Evolutionary conservation across 2,888 invertebrate genomes (phyloP).

Genomic region (Tineola bisselliella): DNA sequence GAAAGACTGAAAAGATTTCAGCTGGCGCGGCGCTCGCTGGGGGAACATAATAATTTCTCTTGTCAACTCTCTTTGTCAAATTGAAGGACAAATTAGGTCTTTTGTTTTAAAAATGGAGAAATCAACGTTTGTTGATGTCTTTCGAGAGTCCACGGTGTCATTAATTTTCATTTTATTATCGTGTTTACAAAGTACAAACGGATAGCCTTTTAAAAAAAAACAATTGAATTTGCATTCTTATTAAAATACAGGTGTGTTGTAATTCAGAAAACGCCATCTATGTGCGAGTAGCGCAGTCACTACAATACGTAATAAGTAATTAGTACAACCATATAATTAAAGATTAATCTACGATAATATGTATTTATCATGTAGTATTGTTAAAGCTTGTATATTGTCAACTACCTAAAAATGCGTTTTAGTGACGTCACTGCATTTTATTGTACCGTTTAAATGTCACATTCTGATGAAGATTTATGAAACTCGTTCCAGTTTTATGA

Average conservation of each 20-base stretch:
- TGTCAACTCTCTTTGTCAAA: constrained; percentile 10
- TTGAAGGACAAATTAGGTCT: constrained; percentile 10
- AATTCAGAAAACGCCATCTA: no score
- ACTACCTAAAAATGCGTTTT: not conserved
- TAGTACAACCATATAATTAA: no score
- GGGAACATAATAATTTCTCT: constrained; percentile 9
- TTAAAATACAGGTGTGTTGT: no score
- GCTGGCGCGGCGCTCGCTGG: not conserved
- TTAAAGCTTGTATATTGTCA: not conserved
- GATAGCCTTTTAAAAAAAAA: no score
- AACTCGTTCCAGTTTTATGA: not conserved
- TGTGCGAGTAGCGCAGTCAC: no score
- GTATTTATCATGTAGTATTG: no score
- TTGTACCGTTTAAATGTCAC: not conserved
- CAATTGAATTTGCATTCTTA: no score
- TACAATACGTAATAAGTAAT: no score
- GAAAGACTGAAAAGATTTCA: constrained; percentile 11
- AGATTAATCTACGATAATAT: no score
- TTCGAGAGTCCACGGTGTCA: not conserved
- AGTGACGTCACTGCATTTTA: not conserved
- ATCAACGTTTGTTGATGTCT: not conserved
- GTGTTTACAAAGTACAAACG: no score
- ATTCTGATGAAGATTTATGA: not conserved
- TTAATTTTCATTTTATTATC: not conserved
- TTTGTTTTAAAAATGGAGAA: constrained; percentile 11